These are phyloP conservation scores for Drosophila austrosaltans DNA, from an alignment of 2,888 invertebrate species.

Conservation along the genomic window DNA sequence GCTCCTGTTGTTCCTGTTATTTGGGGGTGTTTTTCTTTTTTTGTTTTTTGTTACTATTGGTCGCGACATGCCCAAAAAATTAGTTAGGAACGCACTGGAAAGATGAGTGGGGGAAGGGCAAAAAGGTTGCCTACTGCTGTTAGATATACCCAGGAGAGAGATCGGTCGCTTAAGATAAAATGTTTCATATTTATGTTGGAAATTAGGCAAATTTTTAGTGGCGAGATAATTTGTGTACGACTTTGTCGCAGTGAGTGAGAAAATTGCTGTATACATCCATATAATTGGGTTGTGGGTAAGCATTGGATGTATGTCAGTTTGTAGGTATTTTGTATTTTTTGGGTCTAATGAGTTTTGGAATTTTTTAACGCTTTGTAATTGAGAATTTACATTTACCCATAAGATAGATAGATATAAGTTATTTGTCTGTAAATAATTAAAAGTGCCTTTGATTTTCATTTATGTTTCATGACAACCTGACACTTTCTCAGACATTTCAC, in stretches of 20 bases:
- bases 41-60: slow-evolving; percentile 30
- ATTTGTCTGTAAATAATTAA: not conserved
- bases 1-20: slow-evolving; percentile 16
- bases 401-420: not conserved
- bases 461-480: slow-evolving; percentile 68
- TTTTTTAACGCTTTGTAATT: slow-evolving; percentile 34
- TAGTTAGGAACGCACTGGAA: slow-evolving; percentile 44
- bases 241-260: slow-evolving; percentile 79
- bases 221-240: slow-evolving; percentile 82
- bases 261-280: slow-evolving; percentile 55
- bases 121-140: slow-evolving; percentile 61
- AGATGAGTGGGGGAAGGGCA: not conserved
- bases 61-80: slow-evolving; percentile 58
- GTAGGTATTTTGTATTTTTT: not conserved
- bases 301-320: not conserved
- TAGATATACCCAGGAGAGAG: slow-evolving; percentile 59
- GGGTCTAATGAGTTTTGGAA: slow-evolving; percentile 8
- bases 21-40: slow-evolving; percentile 57
- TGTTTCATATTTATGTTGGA: slow-evolving; percentile 78
- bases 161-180: slow-evolving; percentile 77
- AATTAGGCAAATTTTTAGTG: slow-evolving; percentile 82
- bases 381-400: not conserved
- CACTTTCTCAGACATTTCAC: slow-evolving; percentile 65
- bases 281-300: slow-evolving; percentile 8
- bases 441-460: slow-evolving; percentile 16